Evolutionary conservation across 2,888 invertebrate species (phyloP).

Genomic region (Lapara coniferarum): DNA sequence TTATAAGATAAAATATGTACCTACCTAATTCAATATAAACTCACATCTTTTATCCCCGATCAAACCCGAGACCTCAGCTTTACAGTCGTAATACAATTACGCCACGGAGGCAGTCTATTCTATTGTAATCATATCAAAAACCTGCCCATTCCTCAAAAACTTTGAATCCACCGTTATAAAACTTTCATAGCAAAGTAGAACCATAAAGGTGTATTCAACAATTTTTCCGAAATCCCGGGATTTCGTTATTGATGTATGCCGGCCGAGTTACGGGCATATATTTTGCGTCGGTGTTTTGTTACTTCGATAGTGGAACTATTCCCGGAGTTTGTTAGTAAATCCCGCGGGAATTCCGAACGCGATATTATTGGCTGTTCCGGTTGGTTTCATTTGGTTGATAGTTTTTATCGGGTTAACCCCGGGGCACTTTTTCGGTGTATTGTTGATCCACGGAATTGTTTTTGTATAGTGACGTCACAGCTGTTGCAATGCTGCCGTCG

Average conservation of each 20-base stretch:
- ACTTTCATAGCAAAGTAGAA: neutral
- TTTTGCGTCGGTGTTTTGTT: neutral
- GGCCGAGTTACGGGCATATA: neutral
- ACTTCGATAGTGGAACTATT: neutral
- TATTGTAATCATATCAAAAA: neutral
- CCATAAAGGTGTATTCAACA: neutral
- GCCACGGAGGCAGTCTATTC: too few species aligned
- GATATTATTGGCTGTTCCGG: constrained; percentile 1
- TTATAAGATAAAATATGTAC: too few species aligned
- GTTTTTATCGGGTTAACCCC: neutral
- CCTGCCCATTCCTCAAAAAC: neutral
- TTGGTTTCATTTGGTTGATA: neutral
- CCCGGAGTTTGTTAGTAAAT: neutral
- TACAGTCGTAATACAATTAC: too few species aligned
- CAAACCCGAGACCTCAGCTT: too few species aligned
- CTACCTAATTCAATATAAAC: too few species aligned
- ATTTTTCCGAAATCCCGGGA: constrained; percentile 1
- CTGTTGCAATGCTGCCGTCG: too few species aligned
- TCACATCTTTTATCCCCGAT: too few species aligned
- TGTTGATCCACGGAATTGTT: neutral
- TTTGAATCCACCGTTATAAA: neutral
- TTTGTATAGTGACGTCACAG: neutral
- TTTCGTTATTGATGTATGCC: constrained; percentile 8
- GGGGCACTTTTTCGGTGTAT: neutral
- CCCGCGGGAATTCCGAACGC: neutral